Conservation (phyloP, 2,797 vertebrate species). For the Emydoidea blandingii region DNA sequence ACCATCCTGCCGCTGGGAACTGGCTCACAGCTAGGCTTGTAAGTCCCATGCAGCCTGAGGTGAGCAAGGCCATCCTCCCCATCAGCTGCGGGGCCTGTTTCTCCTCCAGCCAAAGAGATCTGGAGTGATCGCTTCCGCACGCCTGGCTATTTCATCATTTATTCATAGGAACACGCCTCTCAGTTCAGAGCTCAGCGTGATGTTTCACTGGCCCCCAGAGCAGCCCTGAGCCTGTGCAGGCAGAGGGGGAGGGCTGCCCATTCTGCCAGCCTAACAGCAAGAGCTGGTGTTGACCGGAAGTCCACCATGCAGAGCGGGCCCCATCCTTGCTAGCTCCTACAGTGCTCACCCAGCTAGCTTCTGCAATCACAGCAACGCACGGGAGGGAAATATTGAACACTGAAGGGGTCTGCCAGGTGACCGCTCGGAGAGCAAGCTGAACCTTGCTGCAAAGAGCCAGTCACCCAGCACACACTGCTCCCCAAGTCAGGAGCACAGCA, state of each 20-base stretch:
- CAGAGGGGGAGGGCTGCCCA: not conserved
- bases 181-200: not conserved
- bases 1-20: not conserved
- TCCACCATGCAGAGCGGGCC: too few relatives aligned
- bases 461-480: not conserved
- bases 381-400: fast-evolving
- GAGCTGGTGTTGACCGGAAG: not conserved
- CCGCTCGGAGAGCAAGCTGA: not conserved
- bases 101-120: too few relatives aligned
- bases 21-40: not conserved
- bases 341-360: not conserved
- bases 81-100: not conserved
- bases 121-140: not conserved
- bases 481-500: not conserved
- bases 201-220: not conserved
- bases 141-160: not conserved
- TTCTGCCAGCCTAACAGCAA: not conserved
- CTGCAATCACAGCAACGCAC: not conserved
- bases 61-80: not conserved
- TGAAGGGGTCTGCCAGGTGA: not conserved
- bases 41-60: not conserved
- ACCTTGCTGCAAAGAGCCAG: not conserved
- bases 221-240: not conserved
- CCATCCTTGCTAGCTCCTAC: too few relatives aligned
- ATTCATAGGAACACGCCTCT: not conserved